Conservation (phyloP, 2,888 invertebrate species). For the Drosophila engyochracea region DNA sequence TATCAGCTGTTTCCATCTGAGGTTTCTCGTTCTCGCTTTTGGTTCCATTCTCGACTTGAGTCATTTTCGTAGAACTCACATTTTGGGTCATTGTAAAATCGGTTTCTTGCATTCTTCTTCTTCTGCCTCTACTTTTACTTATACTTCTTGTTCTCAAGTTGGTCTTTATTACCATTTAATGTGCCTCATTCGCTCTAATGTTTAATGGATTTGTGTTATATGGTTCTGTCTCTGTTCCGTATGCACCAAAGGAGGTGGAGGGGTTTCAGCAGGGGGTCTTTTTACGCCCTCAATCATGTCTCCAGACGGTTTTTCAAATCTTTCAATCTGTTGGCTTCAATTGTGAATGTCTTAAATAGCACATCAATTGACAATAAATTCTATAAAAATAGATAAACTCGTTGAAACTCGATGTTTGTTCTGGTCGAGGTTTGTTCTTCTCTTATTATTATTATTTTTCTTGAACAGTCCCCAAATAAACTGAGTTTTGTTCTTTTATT, state of each 20-base stretch:
- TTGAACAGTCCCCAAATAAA: not conserved
- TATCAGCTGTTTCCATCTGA: constrained; percentile 73
- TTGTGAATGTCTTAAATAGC: constrained; percentile 38
- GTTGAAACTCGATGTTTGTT: constrained; percentile 3
- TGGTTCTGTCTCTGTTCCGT: not conserved
- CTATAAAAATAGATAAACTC: constrained; percentile 28
- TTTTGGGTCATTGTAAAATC: constrained; percentile 55
- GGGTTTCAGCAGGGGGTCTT: constrained; percentile 28
- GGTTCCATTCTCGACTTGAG: constrained; percentile 49
- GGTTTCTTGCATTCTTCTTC: constrained; percentile 24
- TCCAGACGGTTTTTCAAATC: constrained; percentile 44
- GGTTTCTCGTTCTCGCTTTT: constrained; percentile 16
- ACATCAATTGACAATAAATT: constrained; percentile 40
- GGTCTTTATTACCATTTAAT: constrained; percentile 63
- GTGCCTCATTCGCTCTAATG: constrained; percentile 51
- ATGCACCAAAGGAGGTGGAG: not conserved
- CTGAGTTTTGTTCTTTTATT: not conserved
- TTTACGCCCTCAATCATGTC: constrained; percentile 47
- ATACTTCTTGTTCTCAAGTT: constrained; percentile 17
- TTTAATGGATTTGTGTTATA: constrained; percentile 58
- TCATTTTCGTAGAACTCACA: constrained; percentile 53
- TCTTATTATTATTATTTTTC: not conserved
- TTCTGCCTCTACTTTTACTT: not conserved
- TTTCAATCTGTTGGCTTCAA: constrained; percentile 42
- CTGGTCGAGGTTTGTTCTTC: not conserved